Conservation (phyloP, 2,888 invertebrate genomes). For the Aradus depressus region DNA sequence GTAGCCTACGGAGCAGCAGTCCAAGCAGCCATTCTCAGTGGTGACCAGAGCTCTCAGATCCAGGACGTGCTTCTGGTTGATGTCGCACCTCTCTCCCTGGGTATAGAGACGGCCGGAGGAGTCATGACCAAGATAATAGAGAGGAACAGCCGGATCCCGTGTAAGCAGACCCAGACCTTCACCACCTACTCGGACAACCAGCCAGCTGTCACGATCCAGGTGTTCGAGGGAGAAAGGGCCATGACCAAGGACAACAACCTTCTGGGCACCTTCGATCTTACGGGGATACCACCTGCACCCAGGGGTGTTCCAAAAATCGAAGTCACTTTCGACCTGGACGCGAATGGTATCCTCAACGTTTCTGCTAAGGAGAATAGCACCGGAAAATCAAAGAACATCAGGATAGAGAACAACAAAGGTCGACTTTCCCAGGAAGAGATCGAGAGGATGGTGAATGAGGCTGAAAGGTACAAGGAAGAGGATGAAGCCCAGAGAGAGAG, state of each 20-base stretch:
- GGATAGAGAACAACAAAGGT: conserved; percentile 41
- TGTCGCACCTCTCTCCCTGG: conserved; percentile 49
- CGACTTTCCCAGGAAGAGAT: conserved; percentile 41
- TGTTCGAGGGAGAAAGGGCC: conserved; percentile 64
- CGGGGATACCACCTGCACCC: conserved; percentile 67
- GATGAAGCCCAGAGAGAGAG: conserved; percentile 36
- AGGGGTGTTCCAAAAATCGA: conserved; percentile 66
- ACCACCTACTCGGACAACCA: conserved; percentile 75
- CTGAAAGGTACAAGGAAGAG: conserved; percentile 36
- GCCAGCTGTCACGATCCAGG: conserved; percentile 59
- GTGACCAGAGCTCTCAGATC: conserved; percentile 50
- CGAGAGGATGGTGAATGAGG: conserved; percentile 38
- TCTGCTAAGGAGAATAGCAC: conserved; percentile 37
- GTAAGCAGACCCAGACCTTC: conserved; percentile 61
- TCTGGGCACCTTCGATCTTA: conserved; percentile 65
- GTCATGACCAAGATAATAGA: conserved; percentile 64
- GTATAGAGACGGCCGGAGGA: conserved; percentile 68
- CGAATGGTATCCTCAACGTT: conserved; percentile 40
- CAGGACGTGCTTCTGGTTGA: conserved; percentile 55
- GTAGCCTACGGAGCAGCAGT: conserved; percentile 69
- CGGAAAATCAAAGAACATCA: conserved; percentile 39
- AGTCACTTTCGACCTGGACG: conserved; percentile 61
- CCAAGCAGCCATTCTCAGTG: conserved; percentile 60
- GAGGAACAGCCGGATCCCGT: conserved; percentile 59
- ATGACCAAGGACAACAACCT: conserved; percentile 86